Evolutionary conservation across 2,888 invertebrate genomes (phyloP), one percentile per base, ranked within the genome.

Genomic region (Mythimna lalbum): DNA sequence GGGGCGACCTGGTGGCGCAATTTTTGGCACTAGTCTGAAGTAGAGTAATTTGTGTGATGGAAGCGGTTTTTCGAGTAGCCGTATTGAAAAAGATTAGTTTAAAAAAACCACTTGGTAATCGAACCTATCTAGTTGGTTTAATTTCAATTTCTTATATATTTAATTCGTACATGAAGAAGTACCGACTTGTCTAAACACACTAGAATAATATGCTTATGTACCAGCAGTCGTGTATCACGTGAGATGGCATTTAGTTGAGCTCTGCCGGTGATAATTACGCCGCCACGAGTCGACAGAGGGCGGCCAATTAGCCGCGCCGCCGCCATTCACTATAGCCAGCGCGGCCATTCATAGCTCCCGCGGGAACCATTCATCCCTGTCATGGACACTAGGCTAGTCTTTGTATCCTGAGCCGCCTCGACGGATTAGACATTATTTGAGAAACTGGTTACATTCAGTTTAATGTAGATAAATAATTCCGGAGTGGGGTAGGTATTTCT

Each of bases 351-450:
- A 93, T 90, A 83, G 66, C 78, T 84, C 85, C 78, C 76, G 69
- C 67, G 72, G 75, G 81, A 82, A 87, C 87, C 93, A 92, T 93
- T 93, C 93, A 93, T 91, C 87, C 87, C 84, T 84, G 87, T 88
- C 89, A 85, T 59, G 81, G 43, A 78, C 73, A 78, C 70, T 73
- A 66, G 66, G 77, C 80, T 77, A 77, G 73, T 77, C 80, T 84
- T 85, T 85, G 82, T 83, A 69, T 68, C 66, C 64, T 63, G 67
- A 47, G 59, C 66, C 50, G 57, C 63, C 56, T n/a, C 63, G n/a
- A 63, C 33, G 49, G 53, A 57, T 63, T 63, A 50, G 31, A 63
- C 64, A 60, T 65, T 50, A 65, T 77, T 60, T 65, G 43, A 70
- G 2, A 59, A 33, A 17, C 43, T 47, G 33, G 10, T n/a, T 39